Evolutionary conservation across 2,888 invertebrate species (phyloP).

Genomic region (Lamproptera curius): DNA sequence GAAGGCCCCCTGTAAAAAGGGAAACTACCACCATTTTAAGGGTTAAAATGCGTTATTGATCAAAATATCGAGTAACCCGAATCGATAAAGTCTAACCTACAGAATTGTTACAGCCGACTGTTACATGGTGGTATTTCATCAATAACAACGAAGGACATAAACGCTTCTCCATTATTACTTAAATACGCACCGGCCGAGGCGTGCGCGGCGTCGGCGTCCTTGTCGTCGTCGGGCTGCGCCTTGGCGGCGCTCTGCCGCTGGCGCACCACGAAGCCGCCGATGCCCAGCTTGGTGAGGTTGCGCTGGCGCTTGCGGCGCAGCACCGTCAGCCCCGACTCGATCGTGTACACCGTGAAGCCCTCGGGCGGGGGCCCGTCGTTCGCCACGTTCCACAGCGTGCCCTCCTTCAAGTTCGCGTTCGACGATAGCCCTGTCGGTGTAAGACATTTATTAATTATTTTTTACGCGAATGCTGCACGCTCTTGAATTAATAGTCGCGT

Average conservation of each 20-base stretch:
- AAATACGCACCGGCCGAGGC: constrained; percentile 47
- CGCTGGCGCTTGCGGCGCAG: constrained; percentile 90
- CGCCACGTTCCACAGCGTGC: constrained; percentile 87
- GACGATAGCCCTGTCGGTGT: constrained; percentile 36
- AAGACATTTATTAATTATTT: background rate
- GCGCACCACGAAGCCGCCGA: constrained; percentile 93
- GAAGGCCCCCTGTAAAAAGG: too few species aligned
- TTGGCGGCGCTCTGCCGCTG: constrained; percentile 75
- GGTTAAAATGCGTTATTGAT: too few species aligned
- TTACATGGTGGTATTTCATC: too few species aligned
- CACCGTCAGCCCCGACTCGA: constrained; percentile 89
- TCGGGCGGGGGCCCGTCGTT: constrained; percentile 90
- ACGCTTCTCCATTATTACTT: too few species aligned
- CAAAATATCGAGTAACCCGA: too few species aligned
- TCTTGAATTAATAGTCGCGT: too few species aligned
- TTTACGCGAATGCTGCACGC: too few species aligned
- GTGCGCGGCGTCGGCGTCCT: constrained; percentile 55
- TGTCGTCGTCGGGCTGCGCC: constrained; percentile 55
- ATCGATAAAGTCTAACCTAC: too few species aligned
- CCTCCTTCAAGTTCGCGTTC: constrained; percentile 83
- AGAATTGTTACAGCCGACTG: too few species aligned
- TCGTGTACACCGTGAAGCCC: constrained; percentile 88
- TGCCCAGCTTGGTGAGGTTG: constrained; percentile 91
- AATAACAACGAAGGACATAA: too few species aligned
- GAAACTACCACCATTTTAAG: too few species aligned